Evolutionary conservation across 2,888 invertebrate species (phyloP), one percentile per base, ranked within the genome.

Genomic region (Metacarcinus magister): DNA sequence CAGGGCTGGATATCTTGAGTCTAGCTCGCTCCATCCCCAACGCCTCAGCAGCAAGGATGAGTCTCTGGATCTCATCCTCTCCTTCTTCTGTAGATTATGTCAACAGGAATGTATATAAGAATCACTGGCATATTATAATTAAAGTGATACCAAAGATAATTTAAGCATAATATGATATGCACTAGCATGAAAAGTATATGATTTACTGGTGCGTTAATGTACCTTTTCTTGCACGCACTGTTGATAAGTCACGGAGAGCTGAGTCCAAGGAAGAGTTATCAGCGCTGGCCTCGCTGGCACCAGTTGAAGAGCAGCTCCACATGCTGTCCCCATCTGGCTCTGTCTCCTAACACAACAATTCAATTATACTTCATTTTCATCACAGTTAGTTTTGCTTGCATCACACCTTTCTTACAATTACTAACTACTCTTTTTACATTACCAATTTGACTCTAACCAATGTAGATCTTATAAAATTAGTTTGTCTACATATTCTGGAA

Each of bases 21-120:
- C 92, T 96, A 46, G 82, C 96, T 46, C 96, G 39, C 46, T 96
- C 96, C 46, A 95, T 19, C 54, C 93, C 96, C 89, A 96, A 75
- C 0, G 46, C 39, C 44, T 96, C 96, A 46, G 95, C 96, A 67
- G 94, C 96, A n/a, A 32, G 46, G 48, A 96, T 95, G 19, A 96
- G 46, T 93, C 54, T 92, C 90, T 96, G 60, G 28, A 96, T 95
- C 32, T 96, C 96, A 92, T 92, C 75, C 28, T 60, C 92, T 87
- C 92, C 75, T 32, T 82, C 75, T 28, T 93, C 93, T 93, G 93
- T 32, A 16, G 32, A 75, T 75, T 28, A 75, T 28, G 10, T 75
- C 8, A 75, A 4, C 28, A 75, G n/a, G 28, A 75, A 75, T 75
- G n/a, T 4, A n/a, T 10, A 75, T 8, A 28, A 75, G 75, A 75